These are phyloP conservation scores for Stigmatopora argus DNA, from an alignment of 2,113 vertebrate species.

Conservation along the genomic window DNA sequence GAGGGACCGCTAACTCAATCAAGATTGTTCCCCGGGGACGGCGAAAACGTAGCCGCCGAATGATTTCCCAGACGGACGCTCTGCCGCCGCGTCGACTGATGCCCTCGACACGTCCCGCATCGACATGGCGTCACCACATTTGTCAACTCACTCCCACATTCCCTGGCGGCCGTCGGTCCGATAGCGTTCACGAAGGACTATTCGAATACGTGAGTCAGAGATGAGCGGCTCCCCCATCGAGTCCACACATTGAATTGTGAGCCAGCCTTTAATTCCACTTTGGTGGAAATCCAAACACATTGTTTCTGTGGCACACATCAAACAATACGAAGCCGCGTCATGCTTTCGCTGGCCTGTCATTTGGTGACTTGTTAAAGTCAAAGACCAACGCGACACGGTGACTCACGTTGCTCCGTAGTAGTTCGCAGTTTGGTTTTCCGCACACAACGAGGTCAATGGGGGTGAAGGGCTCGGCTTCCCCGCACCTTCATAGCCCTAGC, in stretches of 20 bases:
- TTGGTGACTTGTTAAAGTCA: background rate
- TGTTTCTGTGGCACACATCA: background rate
- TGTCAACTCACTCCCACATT: slow-evolving; percentile 33
- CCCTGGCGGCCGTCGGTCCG: slow-evolving; percentile 3
- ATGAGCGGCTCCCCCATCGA: no score
- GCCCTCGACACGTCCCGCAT: slow-evolving; percentile 9
- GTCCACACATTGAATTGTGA: background rate
- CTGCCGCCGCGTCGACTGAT: background rate
- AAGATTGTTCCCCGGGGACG: slow-evolving; percentile 38
- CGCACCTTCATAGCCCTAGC: slow-evolving; percentile 53
- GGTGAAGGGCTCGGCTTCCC: slow-evolving; percentile 54
- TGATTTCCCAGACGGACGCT: background rate
- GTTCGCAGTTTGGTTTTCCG: slow-evolving; percentile 51
- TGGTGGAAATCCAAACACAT: background rate
- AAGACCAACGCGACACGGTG: slow-evolving; percentile 21
- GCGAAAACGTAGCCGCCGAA: slow-evolving; percentile 14
- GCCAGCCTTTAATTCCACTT: no score
- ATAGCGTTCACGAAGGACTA: slow-evolving; percentile 2
- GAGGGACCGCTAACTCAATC: slow-evolving; percentile 56
- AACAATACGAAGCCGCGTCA: background rate
- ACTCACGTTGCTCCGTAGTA: slow-evolving; percentile 35
- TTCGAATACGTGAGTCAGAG: background rate
- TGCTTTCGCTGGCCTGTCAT: background rate
- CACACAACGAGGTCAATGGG: slow-evolving; percentile 61
- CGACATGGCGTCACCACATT: slow-evolving; percentile 23